phyloP scores from a whole-genome alignment of 2,113 vertebrate genomes.

The Scatophagus argus region DNA sequence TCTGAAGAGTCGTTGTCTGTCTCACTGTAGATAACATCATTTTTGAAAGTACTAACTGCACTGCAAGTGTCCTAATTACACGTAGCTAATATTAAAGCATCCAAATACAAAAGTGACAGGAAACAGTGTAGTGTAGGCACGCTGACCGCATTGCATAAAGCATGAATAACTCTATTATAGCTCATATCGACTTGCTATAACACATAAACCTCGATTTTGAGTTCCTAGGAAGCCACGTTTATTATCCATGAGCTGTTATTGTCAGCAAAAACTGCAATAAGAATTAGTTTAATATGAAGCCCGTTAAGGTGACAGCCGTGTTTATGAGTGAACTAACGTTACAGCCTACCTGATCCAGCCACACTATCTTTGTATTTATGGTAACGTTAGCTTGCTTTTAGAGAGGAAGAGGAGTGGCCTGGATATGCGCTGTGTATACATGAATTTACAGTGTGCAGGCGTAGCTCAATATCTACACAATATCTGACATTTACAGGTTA shows the following conservation, averaged over 20 bases:
- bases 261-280: neutral
- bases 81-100: neutral
- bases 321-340: neutral
- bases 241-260: neutral
- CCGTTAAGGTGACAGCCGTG: neutral
- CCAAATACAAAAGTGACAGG: neutral
- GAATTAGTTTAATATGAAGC: neutral
- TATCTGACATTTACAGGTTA: neutral
- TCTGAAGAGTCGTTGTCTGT: neutral
- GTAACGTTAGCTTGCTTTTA: slow-evolving; percentile 8
- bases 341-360: neutral
- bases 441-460: neutral
- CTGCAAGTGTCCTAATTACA: neutral
- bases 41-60: neutral
- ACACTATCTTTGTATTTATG: neutral
- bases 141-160: neutral
- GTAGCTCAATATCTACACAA: neutral
- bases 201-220: no score
- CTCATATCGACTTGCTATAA: neutral
- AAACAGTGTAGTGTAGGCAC: no score
- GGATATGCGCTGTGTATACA: neutral
- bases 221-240: neutral
- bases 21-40: neutral
- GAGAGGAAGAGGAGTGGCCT: slow-evolving; percentile 30
- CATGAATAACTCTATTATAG: neutral